phyloP scores from a whole-genome alignment of 2,797 vertebrate species.

The Avahi laniger region DNA sequence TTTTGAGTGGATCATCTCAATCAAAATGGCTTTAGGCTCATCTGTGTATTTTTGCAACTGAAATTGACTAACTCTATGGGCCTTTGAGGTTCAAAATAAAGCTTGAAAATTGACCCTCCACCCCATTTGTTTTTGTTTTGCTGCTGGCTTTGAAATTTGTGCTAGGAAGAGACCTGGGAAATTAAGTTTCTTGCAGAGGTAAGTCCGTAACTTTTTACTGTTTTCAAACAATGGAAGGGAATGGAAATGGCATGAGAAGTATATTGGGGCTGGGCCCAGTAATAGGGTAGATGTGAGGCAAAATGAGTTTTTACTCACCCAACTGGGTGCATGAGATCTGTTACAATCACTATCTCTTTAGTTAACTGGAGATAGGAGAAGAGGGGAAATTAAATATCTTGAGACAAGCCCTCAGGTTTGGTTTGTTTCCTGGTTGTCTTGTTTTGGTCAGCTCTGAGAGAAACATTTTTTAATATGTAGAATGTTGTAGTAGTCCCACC shows the following conservation, averaged over 20 bases:
- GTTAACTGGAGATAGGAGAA: background rate
- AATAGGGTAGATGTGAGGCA: background rate
- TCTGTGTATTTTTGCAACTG: background rate
- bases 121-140: constrained; percentile 64
- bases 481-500: background rate
- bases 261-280: background rate
- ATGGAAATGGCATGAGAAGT: background rate
- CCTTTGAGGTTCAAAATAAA: constrained; percentile 46
- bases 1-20: background rate
- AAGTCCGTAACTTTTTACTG: constrained; percentile 61
- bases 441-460: background rate
- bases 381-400: background rate
- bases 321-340: background rate
- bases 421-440: background rate
- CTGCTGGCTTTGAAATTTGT: constrained; percentile 70
- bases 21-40: background rate
- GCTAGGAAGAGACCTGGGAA: constrained; percentile 73
- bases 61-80: constrained; percentile 2
- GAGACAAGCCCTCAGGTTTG: background rate
- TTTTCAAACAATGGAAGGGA: constrained; percentile 24
- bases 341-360: background rate
- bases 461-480: background rate
- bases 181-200: constrained; percentile 69
- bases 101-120: constrained; percentile 47
- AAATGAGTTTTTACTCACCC: background rate